These are phyloP conservation scores for Latrodectus hesperus DNA, from an alignment of 2,888 invertebrate species.

Conservation along the genomic window DNA sequence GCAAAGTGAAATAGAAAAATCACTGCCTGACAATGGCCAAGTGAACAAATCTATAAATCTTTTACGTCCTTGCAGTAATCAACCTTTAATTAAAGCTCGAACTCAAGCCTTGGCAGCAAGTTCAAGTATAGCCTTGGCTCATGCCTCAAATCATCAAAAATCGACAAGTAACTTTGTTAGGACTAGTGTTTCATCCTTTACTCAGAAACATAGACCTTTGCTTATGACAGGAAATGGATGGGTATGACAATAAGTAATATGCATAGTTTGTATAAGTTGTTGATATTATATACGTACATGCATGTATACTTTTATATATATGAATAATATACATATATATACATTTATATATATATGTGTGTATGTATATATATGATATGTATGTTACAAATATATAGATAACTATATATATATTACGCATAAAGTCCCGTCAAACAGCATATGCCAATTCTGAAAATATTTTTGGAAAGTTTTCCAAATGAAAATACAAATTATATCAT, in stretches of 20 bases:
- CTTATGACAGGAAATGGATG: conserved; percentile 70
- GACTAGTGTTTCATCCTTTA: conserved; percentile 68
- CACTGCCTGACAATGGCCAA: conserved; percentile 52
- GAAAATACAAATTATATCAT: too few species aligned
- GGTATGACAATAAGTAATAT: conserved; percentile 66
- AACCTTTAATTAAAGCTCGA: conserved; percentile 62
- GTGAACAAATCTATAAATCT: conserved; percentile 46
- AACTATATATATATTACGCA: too few species aligned
- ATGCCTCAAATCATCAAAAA: conserved; percentile 62
- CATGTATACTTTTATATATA: background rate
- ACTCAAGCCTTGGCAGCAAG: conserved; percentile 50
- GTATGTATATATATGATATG: too few species aligned
- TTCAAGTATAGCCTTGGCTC: conserved; percentile 63
- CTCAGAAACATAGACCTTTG: conserved; percentile 66
- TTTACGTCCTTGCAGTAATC: conserved; percentile 65
- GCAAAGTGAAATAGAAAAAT: conserved; percentile 39
- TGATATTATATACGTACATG: background rate
- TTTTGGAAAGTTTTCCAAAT: too few species aligned
- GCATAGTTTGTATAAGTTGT: background rate
- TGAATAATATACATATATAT: too few species aligned
- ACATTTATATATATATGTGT: too few species aligned
- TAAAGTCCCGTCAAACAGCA: too few species aligned
- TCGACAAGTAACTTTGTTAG: conserved; percentile 65
- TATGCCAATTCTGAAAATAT: too few species aligned
- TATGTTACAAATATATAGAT: too few species aligned